These are phyloP conservation scores for Anolis apletophallus DNA, from an alignment of 2,797 vertebrate genomes.

Conservation along the genomic window DNA sequence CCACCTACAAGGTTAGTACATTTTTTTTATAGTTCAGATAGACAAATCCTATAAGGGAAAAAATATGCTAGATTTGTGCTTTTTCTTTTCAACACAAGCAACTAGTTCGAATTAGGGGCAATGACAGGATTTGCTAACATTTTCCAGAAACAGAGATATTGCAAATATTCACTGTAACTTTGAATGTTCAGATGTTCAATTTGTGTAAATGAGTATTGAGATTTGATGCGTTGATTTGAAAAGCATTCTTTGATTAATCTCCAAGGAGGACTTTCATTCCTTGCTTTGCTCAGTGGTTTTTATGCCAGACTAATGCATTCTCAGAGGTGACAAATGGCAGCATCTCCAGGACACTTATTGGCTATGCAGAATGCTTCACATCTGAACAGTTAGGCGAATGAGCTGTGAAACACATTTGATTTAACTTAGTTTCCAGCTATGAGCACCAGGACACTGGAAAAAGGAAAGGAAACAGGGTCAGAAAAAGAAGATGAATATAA, in stretches of 20 bases:
- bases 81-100: not conserved
- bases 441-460: slow-evolving; percentile 23
- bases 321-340: slow-evolving; percentile 41
- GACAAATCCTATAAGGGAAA: not conserved
- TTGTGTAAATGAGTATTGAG: slow-evolving; percentile 34
- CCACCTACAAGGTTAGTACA: too few relatives aligned
- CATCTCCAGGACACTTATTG: slow-evolving; percentile 41
- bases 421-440: slow-evolving; percentile 28
- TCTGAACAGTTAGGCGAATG: slow-evolving; percentile 37
- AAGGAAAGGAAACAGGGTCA: not conserved
- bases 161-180: slow-evolving; percentile 11
- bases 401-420: slow-evolving; percentile 26
- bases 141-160: slow-evolving; percentile 3
- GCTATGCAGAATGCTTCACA: slow-evolving; percentile 35
- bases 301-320: slow-evolving; percentile 28
- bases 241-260: slow-evolving; percentile 43
- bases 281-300: slow-evolving; percentile 23
- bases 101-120: not conserved
- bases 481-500: not conserved
- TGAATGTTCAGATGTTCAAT: slow-evolving; percentile 31
- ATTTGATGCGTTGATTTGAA: slow-evolving; percentile 32
- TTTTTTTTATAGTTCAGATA: too few relatives aligned
- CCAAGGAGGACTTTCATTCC: not conserved
- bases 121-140: not conserved
- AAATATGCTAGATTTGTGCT: not conserved